Evolutionary conservation across 2,113 vertebrate species (phyloP), one percentile per base, ranked within the genome.

Genomic region (Chitala chitala): DNA sequence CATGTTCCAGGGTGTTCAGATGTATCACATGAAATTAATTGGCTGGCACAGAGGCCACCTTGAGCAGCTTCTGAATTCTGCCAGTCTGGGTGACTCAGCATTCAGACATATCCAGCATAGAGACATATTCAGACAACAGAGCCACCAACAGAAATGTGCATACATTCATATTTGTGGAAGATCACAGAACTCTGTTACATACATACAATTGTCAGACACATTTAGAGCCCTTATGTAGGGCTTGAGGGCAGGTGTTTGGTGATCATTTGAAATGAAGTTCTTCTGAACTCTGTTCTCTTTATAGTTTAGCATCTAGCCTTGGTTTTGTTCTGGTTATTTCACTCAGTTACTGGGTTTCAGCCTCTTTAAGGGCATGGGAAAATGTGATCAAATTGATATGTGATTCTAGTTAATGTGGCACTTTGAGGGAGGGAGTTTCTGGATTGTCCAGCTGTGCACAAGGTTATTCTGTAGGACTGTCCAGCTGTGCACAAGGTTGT

Each of bases 81-180:
- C 78, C 71, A 76, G 76, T 26, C 72, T 71, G 78, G 15, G 81
- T 87, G 86, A 87, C 78, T 86, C 85, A 87, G 86, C 87, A 81
- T 74, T 51, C 80, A 44, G 78, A 6, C 71, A 12, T 40, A 15
- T 29, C 40, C 15, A 7, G 40, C 53, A n/a, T 20, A 42, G 17
- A n/a, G n/a, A n/a, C n/a, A n/a, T n/a, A n/a, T n/a, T n/a, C 40
- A 3, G 40, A 46, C 54, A 72, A 40, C 26, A 33, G 10, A 26
- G 54, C 31, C 26, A 42, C 6, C 15, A 42, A 24, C 1, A 54
- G 48, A 38, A 46, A 12, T 44, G 13, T 72, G 44, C 40, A 72
- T 9, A 46, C 24, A 29, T 55, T 5, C 38, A 4, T n/a, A 17
- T 12, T 46, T 55, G 40, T 53, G 22, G 33, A n/a, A 46, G 36